Base-by-base conservation (phyloP, 2,113 vertebrate genomes). In the Macaca mulatta region DNA sequence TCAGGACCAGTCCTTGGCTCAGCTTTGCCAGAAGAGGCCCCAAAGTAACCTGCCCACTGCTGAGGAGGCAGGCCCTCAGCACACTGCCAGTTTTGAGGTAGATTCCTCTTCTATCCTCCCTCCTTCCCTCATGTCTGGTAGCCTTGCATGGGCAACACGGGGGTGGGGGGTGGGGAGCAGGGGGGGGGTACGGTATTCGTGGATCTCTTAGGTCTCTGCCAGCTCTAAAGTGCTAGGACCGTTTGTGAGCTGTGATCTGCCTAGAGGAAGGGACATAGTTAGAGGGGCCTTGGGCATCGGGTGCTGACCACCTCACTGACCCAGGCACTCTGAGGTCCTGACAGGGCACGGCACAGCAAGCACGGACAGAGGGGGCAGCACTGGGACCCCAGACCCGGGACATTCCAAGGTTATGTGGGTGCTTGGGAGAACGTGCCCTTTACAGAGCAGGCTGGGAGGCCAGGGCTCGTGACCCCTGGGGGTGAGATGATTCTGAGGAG, bases 111-210 rank as follows among this genome's bases (percentile, higher is more conserved):
- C 17, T 18, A n/a, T 18, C 25, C 18, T 38, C 16, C 13, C 17
- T 59, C 35, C 72, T 32, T 16, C 25, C 0, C 20, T 40, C 25
- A n/a, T 1, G 4, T 70, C 23, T 43, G 23, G 27, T 64, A 30
- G 27, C 12, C 61, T 61, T 40, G 32, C 22, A 20, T 11, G 16
- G 8, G 17, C 18, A 59, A n/a, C n/a, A 27, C 57, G 40, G 17
- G 35, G 16, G 1, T 0, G 0, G 45, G 12, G 25, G 43, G 27
- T 16, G 18, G 48, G 13, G 30, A 82, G 50, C 0, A 0, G 20
- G 45, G 30, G 10, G 6, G 10, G 43, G 77, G 6, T 14, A 32
- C 43, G 1, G 0, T n/a, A 35, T 30, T 10, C 67, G n/a, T 52
- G 30, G 38, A 2, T 45, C 70, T 32, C 38, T 52, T 43, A 64